Evolutionary conservation across 2,797 vertebrate genomes (phyloP).

Genomic region (Gymnoscopelus braueri): DNA sequence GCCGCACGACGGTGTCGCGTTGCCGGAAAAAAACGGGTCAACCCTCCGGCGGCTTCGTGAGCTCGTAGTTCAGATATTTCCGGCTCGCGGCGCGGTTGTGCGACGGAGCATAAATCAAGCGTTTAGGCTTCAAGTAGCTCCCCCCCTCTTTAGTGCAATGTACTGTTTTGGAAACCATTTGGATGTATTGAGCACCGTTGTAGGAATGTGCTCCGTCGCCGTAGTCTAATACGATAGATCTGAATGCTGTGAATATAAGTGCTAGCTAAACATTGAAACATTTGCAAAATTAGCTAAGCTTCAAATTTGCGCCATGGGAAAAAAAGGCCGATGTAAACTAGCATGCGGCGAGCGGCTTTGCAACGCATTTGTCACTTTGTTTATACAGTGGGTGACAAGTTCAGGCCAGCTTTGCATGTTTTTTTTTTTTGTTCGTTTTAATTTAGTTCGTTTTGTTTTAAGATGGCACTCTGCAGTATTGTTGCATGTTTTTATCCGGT

Average conservation of each 20-base stretch:
- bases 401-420: constrained; percentile 43
- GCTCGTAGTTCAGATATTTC: no score
- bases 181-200: constrained; percentile 51
- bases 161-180: constrained; percentile 61
- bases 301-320: constrained; percentile 10
- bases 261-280: constrained; percentile 36
- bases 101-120: no score
- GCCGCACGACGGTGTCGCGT: no score
- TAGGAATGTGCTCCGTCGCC: constrained; percentile 21
- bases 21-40: no score
- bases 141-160: constrained; percentile 62
- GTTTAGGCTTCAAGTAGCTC: not conserved
- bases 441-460: constrained; percentile 20
- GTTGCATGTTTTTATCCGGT: constrained; percentile 40
- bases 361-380: constrained; percentile 4
- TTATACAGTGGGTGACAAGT: constrained; percentile 1
- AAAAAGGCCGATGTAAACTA: constrained; percentile 23
- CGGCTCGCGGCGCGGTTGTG: no score
- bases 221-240: constrained; percentile 37
- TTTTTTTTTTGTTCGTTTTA: not conserved
- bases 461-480: constrained; percentile 27
- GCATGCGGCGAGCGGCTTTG: constrained; percentile 31
- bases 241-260: constrained; percentile 57
- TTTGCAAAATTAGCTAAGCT: constrained; percentile 22
- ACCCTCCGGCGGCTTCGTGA: no score